A percentile compares a stretch with the other conserved stretches of the same genome.
Conservation (phyloP, 2,797 vertebrate species). For the Parauchenoglanis ngamensis region DNA sequence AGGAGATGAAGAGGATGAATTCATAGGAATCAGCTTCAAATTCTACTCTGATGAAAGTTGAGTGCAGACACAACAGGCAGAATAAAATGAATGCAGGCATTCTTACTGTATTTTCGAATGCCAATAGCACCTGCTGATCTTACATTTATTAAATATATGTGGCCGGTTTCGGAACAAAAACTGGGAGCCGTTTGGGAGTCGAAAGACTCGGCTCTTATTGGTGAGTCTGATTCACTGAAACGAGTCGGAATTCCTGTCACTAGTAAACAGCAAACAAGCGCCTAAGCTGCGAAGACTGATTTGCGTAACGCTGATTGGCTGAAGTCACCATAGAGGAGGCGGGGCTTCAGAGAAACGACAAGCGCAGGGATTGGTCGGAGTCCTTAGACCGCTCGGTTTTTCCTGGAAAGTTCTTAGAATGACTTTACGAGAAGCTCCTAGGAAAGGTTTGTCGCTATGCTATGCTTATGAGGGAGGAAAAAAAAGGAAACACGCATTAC, state of each 20-base stretch:
- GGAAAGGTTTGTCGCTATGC: conserved; percentile 21
- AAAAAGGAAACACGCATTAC: conserved; percentile 17
- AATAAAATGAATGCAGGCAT: background rate
- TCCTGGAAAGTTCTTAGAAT: conserved; percentile 77
- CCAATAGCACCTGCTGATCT: no score
- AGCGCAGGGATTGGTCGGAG: conserved; percentile 7
- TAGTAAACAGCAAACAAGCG: background rate
- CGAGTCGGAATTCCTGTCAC: background rate
- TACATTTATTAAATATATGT: no score
- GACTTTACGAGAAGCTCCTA: conserved; percentile 58
- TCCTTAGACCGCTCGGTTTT: conserved; percentile 24
- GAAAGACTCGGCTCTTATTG: background rate
- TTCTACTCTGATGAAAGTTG: background rate
- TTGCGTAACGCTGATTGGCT: background rate
- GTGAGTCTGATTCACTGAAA: background rate
- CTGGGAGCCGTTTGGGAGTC: background rate
- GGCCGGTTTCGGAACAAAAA: background rate
- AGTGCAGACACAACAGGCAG: background rate
- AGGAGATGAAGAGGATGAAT: background rate
- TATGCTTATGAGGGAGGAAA: conserved; percentile 7
- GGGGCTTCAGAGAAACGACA: background rate
- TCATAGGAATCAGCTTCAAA: background rate
- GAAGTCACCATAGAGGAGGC: background rate
- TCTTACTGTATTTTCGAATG: background rate
- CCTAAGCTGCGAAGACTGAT: background rate